phyloP scores from a whole-genome alignment of 2,797 vertebrate species.

The Scyliorhinus canicula region DNA sequence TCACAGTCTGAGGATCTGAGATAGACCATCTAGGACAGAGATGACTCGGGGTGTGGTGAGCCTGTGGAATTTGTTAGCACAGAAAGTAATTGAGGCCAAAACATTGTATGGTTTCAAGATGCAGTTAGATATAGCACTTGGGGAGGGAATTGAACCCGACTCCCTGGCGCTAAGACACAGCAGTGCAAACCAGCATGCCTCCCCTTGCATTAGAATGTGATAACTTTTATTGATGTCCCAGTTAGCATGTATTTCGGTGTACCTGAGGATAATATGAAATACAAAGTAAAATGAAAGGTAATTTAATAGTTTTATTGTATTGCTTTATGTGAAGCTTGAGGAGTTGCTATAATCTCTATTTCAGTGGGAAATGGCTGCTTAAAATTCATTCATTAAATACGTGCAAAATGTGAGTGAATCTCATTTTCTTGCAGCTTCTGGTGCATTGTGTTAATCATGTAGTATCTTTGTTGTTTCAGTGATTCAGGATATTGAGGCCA shows the following conservation, averaged over 20 bases:
- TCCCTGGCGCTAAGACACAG: too few species aligned
- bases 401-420: background rate
- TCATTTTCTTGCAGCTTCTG: background rate
- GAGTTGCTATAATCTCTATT: background rate
- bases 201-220: background rate
- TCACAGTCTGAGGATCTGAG: too few species aligned
- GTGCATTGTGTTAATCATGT: background rate
- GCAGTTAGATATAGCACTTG: too few species aligned
- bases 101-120: too few species aligned
- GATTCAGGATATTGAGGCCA: background rate
- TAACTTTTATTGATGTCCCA: background rate
- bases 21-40: too few species aligned
- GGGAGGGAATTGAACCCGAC: too few species aligned
- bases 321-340: background rate
- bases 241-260: background rate
- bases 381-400: background rate
- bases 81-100: too few species aligned
- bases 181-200: too few species aligned
- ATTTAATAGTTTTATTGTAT: background rate
- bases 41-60: too few species aligned
- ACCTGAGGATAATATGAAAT: background rate
- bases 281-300: background rate
- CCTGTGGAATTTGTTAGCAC: too few species aligned
- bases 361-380: background rate
- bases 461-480: background rate